Conservation (phyloP, 2,888 invertebrate genomes). For the Thysanoteuthis rhombus region DNA sequence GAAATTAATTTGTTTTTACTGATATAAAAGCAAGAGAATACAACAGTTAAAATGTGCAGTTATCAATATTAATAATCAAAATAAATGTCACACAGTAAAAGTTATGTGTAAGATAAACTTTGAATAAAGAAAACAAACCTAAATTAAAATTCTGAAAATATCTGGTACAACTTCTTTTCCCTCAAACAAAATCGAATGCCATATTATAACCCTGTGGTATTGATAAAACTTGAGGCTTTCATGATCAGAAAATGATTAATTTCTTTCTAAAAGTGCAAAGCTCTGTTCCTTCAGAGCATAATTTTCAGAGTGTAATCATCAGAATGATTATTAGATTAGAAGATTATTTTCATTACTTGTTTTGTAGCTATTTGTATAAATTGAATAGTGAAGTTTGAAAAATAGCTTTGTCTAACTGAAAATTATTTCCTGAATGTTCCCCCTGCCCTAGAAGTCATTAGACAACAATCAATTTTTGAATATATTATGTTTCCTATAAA, state of each 20-base stretch:
- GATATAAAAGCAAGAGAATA: not conserved
- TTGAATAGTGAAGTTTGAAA: no score
- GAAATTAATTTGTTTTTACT: not conserved
- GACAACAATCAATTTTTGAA: no score
- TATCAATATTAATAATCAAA: not conserved
- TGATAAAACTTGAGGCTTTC: not conserved
- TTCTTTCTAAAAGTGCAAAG: not conserved
- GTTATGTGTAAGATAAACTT: not conserved
- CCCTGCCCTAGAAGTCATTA: no score
- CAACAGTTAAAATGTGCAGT: not conserved
- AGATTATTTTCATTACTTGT: not conserved
- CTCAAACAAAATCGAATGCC: not conserved
- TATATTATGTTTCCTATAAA: no score
- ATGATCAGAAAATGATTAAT: not conserved
- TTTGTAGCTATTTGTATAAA: no score
- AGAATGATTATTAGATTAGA: not conserved
- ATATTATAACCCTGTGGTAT: not conserved
- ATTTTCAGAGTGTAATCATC: not conserved
- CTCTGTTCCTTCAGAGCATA: not conserved
- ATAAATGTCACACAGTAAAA: not conserved
- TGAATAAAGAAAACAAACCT: not conserved
- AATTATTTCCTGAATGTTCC: no score
- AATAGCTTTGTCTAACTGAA: no score
- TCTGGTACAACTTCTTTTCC: not conserved
- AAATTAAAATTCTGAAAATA: not conserved